Evolutionary conservation across 2,797 vertebrate species (phyloP), one percentile per base, ranked within the genome.

Genomic region (Typhlichthys subterraneus): DNA sequence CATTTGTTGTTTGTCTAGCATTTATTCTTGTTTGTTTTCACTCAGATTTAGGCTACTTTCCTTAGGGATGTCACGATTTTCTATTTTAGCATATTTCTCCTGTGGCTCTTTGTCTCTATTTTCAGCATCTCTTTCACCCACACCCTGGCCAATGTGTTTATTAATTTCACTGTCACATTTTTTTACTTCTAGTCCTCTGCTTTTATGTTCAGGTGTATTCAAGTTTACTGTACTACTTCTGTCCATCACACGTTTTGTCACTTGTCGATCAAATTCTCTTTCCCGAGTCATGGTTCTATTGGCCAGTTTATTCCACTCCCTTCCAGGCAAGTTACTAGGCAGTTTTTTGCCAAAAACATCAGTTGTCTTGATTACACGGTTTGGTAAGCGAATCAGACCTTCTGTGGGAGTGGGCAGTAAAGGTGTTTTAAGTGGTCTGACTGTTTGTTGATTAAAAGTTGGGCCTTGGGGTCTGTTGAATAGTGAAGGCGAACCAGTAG

Each of bases 361-460:
- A 1, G 86, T 72, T 67, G 87, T 93, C n/a, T 88, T 92, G 6
- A 85, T 85, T 1, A 83, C 68, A 9, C 73, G 68, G 70, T 83
- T 85, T 2, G 83, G 77, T 11, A 79, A 70, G 19, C 85, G 59
- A 63, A 90, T 81, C 0, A 87, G 76, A 48, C 92, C 86, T 79
- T 95, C 77, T 5, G 90, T 86, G 0, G 94, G 94, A 78, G 96
- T 95, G 38, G 96, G 97, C 63, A 99, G 95, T 78, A 97, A 93
- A 69, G 94, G 90, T 61, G 93, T 87, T 46, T 94, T 95, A 54
- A 90, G 88, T 31, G 92, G 87, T 77, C 91, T 93, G 76, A 83
- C 67, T 8, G 68, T 73, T 53, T 88, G 91, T 1, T 87, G 80
- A 60, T 72, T 71, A 57, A 85, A 46, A 17, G 71, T 50, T 59